Evolutionary conservation across 2,797 vertebrate genomes (phyloP).

Genomic region (Falco rusticolus): DNA sequence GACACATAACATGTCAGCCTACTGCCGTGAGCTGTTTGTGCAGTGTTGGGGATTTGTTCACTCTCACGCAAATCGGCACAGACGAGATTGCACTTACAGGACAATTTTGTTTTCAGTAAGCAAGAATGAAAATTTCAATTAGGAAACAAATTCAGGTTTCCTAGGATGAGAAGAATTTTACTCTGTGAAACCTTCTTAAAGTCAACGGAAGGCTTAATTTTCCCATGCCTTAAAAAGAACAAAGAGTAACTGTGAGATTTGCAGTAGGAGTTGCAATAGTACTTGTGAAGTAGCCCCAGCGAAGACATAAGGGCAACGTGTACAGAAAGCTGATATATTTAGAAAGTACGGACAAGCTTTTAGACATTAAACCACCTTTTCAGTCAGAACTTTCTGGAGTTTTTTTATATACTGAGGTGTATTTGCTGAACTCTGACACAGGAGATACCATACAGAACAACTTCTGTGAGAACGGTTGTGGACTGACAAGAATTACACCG

Average conservation of each 20-base stretch:
- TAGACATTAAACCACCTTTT: background rate
- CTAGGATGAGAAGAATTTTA: background rate
- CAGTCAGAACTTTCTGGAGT: background rate
- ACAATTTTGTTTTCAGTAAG: conserved; percentile 26
- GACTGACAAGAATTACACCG: background rate
- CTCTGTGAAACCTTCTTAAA: background rate
- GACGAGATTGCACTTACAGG: background rate
- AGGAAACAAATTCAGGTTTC: conserved; percentile 2
- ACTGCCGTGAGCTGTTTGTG: background rate
- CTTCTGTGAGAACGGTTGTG: background rate
- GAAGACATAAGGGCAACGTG: background rate
- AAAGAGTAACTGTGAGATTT: background rate
- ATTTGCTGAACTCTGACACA: background rate
- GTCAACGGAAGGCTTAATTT: background rate
- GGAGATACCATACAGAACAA: background rate
- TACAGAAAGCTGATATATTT: background rate
- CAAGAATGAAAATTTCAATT: background rate
- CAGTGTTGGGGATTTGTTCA: background rate
- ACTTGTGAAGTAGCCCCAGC: background rate
- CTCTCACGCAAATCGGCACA: background rate
- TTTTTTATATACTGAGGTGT: background rate
- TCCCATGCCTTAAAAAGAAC: background rate
- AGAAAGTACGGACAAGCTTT: background rate
- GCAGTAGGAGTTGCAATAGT: background rate
- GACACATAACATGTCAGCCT: conserved; percentile 1